These are phyloP conservation scores for Luscinia luscinia DNA, from an alignment of 2,797 vertebrate genomes.

Conservation along the genomic window DNA sequence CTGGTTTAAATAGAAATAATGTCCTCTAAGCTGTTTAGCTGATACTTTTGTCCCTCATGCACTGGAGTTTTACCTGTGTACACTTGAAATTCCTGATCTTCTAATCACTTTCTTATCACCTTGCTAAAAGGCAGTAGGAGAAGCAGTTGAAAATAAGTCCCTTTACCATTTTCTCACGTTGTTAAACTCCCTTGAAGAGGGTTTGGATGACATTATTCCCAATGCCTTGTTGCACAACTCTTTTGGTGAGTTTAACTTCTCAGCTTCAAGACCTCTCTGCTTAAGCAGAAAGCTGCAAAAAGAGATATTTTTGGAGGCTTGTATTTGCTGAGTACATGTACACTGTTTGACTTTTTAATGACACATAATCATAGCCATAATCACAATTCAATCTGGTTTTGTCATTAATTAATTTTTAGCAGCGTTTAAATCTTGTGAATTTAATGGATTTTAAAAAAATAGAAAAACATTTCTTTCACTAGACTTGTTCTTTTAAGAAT, in stretches of 20 bases:
- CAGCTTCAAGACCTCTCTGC: background rate
- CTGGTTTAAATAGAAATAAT: background rate
- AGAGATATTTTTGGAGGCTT: background rate
- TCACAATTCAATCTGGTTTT: background rate
- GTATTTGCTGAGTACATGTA: background rate
- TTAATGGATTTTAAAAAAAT: background rate
- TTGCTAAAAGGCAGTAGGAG: background rate
- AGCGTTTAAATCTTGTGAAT: background rate
- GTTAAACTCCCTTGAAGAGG: background rate
- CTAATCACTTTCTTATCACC: background rate
- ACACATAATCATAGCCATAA: background rate
- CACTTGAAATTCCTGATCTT: background rate
- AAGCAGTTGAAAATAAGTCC: background rate
- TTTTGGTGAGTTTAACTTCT: background rate
- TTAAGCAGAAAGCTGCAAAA: background rate
- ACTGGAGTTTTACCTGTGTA: background rate
- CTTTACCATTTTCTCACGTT: background rate
- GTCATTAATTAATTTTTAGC: background rate
- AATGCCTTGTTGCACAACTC: fast-evolving
- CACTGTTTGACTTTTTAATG: background rate
- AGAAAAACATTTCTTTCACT: background rate
- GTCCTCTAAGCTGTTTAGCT: background rate
- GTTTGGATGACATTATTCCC: background rate
- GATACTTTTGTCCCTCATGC: background rate
- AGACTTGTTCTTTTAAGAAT: background rate